Percentiles rank a stretch among this genome's conserved stretches.
phyloP scores from a whole-genome alignment of 30 jellyfish, hydroid and myxozoan species.

The Aurelia sp. region DNA sequence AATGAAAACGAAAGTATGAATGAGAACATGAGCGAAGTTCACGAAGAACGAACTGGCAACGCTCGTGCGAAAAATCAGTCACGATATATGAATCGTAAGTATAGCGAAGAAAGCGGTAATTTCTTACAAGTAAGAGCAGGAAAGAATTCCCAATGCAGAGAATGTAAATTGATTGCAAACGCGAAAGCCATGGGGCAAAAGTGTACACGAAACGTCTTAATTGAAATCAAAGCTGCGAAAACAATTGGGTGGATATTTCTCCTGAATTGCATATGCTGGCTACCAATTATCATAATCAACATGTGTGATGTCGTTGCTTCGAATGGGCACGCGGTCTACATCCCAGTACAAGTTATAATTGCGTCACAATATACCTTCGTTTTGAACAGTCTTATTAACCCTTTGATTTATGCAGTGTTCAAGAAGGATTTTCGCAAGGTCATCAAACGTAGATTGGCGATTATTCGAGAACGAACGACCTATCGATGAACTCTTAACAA shows the following conservation, averaged over 20 bases:
- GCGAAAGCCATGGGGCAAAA: not conserved
- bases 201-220: slow-evolving; percentile 16
- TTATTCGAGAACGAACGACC: too few species aligned
- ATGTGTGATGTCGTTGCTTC: slow-evolving; percentile 54
- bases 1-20: too few species aligned
- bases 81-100: too few species aligned
- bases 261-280: slow-evolving; percentile 75
- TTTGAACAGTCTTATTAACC: slow-evolving; percentile 62
- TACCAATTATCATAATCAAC: slow-evolving; percentile 72
- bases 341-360: slow-evolving; percentile 30
- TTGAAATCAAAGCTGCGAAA: slow-evolving; percentile 69
- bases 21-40: too few species aligned
- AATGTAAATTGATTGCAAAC: not conserved
- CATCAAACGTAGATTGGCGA: slow-evolving; percentile 27
- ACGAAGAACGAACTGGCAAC: too few species aligned
- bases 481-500: not conserved
- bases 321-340: slow-evolving; percentile 41
- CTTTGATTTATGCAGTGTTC: slow-evolving; percentile 76
- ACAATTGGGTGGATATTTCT: slow-evolving; percentile 61
- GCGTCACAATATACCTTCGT: slow-evolving; percentile 65
- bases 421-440: slow-evolving; percentile 74
- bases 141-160: not conserved
- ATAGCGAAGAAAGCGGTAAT: too few species aligned
- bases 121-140: not conserved
- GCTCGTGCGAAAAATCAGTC: too few species aligned